Percentiles rank a stretch among this genome's conserved stretches.
Conservation (phyloP, 2,888 invertebrate species). For the Agapostemon virescens region DNA sequence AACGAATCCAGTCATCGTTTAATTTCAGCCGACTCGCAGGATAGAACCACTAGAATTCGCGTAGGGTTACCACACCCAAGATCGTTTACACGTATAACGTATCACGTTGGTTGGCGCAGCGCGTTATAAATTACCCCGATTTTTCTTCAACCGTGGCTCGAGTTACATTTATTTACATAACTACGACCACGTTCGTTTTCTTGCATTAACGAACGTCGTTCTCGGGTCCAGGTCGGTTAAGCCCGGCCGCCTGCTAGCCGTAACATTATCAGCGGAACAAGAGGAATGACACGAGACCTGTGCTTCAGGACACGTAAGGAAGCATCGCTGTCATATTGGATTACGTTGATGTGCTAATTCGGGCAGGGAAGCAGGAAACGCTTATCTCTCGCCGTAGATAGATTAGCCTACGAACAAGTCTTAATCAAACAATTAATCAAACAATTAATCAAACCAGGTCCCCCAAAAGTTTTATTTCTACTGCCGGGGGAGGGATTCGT, state of each 20-base stretch:
- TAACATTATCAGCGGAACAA: conserved; percentile 31
- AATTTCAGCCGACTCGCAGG: background rate
- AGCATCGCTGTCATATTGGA: conserved; percentile 61
- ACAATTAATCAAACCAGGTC: no score
- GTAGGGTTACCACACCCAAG: conserved; percentile 54
- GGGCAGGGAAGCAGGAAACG: conserved; percentile 37
- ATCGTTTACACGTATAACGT: conserved; percentile 55
- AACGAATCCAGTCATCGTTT: conserved; percentile 26
- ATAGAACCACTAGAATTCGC: conserved; percentile 24
- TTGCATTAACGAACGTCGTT: conserved; percentile 34
- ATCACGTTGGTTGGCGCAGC: conserved; percentile 31
- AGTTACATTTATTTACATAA: conserved; percentile 56
- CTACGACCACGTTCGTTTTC: conserved; percentile 21
- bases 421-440: no score
- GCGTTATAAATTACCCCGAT: conserved; percentile 54
- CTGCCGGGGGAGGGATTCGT: background rate
- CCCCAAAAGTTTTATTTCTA: background rate
- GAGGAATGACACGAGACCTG: conserved; percentile 17
- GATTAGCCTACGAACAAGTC: background rate
- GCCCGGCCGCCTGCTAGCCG: background rate
- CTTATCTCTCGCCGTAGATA: conserved; percentile 39
- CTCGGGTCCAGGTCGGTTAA: background rate
- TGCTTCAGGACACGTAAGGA: conserved; percentile 37
- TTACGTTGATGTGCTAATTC: conserved; percentile 63
- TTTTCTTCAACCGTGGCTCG: conserved; percentile 40